Evolutionary conservation across 2,888 invertebrate genomes (phyloP).

Genomic region (Agrilus cyanescens): DNA sequence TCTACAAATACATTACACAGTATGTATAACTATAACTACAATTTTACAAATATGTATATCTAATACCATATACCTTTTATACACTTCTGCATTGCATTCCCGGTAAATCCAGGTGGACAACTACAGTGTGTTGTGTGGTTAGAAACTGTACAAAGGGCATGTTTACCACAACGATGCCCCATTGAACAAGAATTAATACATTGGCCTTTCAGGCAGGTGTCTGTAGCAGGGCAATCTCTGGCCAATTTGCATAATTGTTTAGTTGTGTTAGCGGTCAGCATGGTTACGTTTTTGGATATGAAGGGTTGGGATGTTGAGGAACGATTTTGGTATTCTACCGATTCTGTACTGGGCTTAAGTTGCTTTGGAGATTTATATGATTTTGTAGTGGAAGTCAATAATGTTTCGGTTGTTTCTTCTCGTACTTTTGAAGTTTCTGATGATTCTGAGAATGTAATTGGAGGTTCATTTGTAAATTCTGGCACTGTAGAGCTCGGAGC

Average conservation of each 20-base stretch:
- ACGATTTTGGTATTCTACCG: too few relatives aligned
- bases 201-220: slow-evolving; percentile 50
- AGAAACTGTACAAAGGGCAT: slow-evolving; percentile 49
- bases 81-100: slow-evolving; percentile 46
- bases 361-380: too few relatives aligned
- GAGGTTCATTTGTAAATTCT: too few relatives aligned
- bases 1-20: neutral
- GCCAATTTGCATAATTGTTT: slow-evolving; percentile 46
- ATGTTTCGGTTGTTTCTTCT: too few relatives aligned
- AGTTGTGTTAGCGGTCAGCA: slow-evolving; percentile 33
- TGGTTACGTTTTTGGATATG: slow-evolving; percentile 31
- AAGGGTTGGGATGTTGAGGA: too few relatives aligned
- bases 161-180: slow-evolving; percentile 43
- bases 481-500: too few relatives aligned
- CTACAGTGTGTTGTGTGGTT: slow-evolving; percentile 52
- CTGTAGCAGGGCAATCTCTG: slow-evolving; percentile 48
- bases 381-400: too few relatives aligned
- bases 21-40: neutral
- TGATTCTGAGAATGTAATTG: too few relatives aligned
- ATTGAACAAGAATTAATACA: slow-evolving; percentile 53
- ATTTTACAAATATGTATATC: neutral
- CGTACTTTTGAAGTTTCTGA: too few relatives aligned
- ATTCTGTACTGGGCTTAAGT: too few relatives aligned
- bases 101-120: slow-evolving; percentile 43
- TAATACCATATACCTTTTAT: slow-evolving; percentile 44